Evolutionary conservation across 2,888 invertebrate genomes (phyloP).

Genomic region (Chrysolina americana): DNA sequence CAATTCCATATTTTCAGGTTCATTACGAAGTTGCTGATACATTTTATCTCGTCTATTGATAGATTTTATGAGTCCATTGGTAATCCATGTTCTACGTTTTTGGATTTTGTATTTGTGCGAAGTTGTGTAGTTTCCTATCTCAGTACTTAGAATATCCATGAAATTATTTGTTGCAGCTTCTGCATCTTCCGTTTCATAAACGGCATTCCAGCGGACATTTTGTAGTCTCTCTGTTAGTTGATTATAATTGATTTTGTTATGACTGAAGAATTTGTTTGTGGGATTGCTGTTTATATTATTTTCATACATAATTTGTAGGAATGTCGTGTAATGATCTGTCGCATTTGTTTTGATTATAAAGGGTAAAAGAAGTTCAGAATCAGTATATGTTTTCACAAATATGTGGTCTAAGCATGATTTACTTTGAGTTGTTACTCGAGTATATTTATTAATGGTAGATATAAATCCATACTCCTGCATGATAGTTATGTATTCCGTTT

Average conservation of each 20-base stretch:
- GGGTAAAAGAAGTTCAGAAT: slow-evolving; percentile 16
- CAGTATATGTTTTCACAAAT: slow-evolving; percentile 15
- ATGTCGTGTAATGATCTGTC: slow-evolving; percentile 19
- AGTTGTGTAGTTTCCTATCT: slow-evolving; percentile 13
- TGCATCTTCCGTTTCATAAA: slow-evolving; percentile 14
- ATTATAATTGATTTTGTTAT: slow-evolving; percentile 13
- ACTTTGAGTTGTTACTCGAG: slow-evolving; percentile 13
- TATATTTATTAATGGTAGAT: slow-evolving; percentile 11
- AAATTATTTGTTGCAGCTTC: slow-evolving; percentile 17
- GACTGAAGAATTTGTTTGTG: slow-evolving; percentile 9
- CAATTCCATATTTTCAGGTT: slow-evolving; percentile 15
- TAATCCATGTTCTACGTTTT: slow-evolving; percentile 30
- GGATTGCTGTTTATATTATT: slow-evolving; percentile 10
- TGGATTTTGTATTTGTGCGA: slow-evolving; percentile 21
- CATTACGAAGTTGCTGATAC: slow-evolving; percentile 26
- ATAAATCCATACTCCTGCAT: slow-evolving; percentile 8
- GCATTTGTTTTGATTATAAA: slow-evolving; percentile 21
- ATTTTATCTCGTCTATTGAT: slow-evolving; percentile 28
- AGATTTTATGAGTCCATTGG: slow-evolving; percentile 25
- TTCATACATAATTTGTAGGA: slow-evolving; percentile 7
- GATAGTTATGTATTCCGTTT: slow-evolving; percentile 15
- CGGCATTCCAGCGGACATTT: slow-evolving; percentile 13
- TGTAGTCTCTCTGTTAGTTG: slow-evolving; percentile 12
- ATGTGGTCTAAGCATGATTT: slow-evolving; percentile 7
- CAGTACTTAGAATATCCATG: slow-evolving; percentile 8